These are phyloP conservation scores for Natrix natrix DNA, from an alignment of 2,797 vertebrate genomes.

Conservation along the genomic window DNA sequence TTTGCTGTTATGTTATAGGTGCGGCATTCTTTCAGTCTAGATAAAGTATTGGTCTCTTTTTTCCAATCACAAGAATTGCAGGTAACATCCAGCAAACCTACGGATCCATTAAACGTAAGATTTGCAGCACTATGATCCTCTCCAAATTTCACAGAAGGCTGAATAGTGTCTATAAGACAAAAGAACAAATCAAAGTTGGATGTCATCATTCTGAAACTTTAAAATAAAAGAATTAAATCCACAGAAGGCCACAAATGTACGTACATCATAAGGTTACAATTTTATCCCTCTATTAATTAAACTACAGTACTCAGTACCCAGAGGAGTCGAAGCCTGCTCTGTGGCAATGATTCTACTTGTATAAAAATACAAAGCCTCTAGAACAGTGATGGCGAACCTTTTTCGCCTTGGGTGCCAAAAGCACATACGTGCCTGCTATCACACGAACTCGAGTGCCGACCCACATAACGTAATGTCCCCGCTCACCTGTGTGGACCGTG, in stretches of 20 bases:
- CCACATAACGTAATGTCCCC: too few species aligned
- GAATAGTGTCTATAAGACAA: background rate
- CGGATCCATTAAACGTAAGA: rapidly evolving
- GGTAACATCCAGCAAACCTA: rapidly evolving
- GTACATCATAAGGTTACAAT: background rate
- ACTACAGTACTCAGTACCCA: background rate
- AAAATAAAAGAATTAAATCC: background rate
- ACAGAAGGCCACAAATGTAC: background rate
- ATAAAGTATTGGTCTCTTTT: rapidly evolving
- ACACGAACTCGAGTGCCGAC: too few species aligned
- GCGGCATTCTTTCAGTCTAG: background rate
- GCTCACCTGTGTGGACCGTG: too few species aligned
- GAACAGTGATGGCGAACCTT: too few species aligned
- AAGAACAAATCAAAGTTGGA: background rate
- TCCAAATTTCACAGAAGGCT: rapidly evolving
- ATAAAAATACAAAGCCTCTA: background rate
- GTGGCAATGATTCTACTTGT: background rate
- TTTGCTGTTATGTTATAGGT: background rate
- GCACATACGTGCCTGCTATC: too few species aligned
- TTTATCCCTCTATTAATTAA: background rate
- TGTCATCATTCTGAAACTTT: background rate
- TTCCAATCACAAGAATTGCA: background rate
- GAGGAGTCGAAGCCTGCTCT: background rate
- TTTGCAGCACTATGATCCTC: rapidly evolving
- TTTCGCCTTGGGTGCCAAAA: too few species aligned